Conservation (phyloP, 1,140 invertebrate genomes). For the Doryteuthis pealeii region DNA sequence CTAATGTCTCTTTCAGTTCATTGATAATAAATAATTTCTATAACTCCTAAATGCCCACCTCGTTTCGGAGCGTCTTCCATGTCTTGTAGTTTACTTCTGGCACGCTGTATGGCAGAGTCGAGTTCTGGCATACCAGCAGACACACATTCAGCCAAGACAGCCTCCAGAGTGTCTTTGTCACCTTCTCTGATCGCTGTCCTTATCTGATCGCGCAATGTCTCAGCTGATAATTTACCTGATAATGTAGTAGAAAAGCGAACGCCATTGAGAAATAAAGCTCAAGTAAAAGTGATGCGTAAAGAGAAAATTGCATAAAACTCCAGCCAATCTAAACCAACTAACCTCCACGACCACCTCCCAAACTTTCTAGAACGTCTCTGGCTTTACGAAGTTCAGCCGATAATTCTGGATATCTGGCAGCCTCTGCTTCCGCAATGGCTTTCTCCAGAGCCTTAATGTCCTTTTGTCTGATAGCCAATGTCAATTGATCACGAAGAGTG, state of each 20-base stretch:
- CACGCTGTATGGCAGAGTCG: not conserved
- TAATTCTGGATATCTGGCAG: slow-evolving; percentile 1
- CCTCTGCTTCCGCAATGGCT: not conserved
- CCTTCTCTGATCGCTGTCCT: not conserved
- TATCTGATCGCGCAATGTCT: not conserved
- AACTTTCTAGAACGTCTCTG: not conserved
- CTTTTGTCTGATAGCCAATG: not conserved
- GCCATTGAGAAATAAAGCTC: too few relatives aligned
- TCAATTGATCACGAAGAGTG: not conserved
- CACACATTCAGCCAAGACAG: not conserved
- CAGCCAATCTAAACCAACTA: not conserved
- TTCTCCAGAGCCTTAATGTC: not conserved
- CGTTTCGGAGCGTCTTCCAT: too few relatives aligned
- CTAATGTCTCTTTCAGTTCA: too few relatives aligned
- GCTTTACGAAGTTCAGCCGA: not conserved
- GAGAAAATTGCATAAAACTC: too few relatives aligned
- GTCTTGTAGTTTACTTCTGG: not conserved
- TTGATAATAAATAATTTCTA: too few relatives aligned
- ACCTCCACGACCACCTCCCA: slow-evolving; percentile 3
- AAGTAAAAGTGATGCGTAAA: too few relatives aligned
- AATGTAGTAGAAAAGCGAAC: too few relatives aligned
- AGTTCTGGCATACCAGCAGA: not conserved
- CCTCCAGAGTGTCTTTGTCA: not conserved
- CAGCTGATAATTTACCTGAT: not conserved
- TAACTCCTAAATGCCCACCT: too few relatives aligned